Percentiles rank a stretch among this genome's conserved stretches.
Evolutionary conservation across 2,888 invertebrate genomes (phyloP).

Genomic region (Buathra laborator): DNA sequence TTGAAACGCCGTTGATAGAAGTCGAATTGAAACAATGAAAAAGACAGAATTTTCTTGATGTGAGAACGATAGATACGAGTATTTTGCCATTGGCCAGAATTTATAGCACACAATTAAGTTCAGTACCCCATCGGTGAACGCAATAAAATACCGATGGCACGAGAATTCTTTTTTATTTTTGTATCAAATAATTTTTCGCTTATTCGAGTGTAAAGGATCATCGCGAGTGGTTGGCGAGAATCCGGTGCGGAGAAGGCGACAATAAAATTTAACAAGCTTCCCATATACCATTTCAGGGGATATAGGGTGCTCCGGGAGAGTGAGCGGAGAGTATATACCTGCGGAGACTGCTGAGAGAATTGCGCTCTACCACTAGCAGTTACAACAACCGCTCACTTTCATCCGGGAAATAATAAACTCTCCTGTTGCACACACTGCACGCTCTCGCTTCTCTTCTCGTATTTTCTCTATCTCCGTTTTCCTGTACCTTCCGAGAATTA

Average conservation of each 20-base stretch:
- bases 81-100: conserved; percentile 7
- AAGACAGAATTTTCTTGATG: conserved; percentile 11
- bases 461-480: neutral
- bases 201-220: conserved; percentile 39
- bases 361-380: conserved; percentile 38
- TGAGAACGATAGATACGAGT: conserved; percentile 23
- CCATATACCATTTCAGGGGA: conserved; percentile 81
- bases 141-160: conserved; percentile 43
- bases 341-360: neutral
- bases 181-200: conserved; percentile 22
- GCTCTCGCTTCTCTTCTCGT: conserved; percentile 22
- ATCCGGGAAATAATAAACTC: conserved; percentile 59
- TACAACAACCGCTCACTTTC: conserved; percentile 48
- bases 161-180: conserved; percentile 12
- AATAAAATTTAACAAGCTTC: conserved; percentile 82
- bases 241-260: conserved; percentile 66
- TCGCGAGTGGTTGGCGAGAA: conserved; percentile 43
- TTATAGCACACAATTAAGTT: neutral
- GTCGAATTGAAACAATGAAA: too few species aligned
- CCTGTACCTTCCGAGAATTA: conserved; percentile 17
- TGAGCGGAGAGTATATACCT: neutral
- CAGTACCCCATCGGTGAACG: conserved; percentile 6
- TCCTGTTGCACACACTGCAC: conserved; percentile 5
- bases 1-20: too few species aligned
- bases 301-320: conserved; percentile 53